Conservation (phyloP, 53 echinoderm and acorn worm genomes). For the Hippasteria phrygiana region DNA sequence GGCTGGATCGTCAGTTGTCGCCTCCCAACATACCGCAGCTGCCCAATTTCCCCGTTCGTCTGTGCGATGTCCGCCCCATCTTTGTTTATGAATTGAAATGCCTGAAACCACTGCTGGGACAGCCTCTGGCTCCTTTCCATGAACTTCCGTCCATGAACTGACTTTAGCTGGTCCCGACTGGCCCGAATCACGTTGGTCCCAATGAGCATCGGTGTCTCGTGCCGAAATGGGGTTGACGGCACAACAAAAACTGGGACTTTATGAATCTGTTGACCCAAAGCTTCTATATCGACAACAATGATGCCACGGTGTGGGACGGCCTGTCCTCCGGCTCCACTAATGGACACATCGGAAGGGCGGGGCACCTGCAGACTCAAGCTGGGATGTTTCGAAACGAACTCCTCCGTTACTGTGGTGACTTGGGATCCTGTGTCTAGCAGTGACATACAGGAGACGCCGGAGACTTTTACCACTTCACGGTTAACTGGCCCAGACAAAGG, state of each 20-base stretch:
- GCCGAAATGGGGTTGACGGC: not conserved
- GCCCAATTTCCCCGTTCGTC: not conserved
- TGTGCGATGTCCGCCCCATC: conserved; percentile 36
- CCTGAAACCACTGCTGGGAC: not conserved
- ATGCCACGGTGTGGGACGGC: conserved; percentile 24
- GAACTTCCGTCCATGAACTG: not conserved
- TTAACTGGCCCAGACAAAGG: conserved; percentile 8
- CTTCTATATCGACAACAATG: not conserved
- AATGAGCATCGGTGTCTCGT: not conserved
- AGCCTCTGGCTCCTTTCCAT: not conserved
- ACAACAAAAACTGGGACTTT: conserved; percentile 12
- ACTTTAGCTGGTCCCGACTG: not conserved
- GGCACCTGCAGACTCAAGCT: not conserved
- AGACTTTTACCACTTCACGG: not conserved
- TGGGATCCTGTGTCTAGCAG: conserved; percentile 64
- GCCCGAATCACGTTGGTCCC: conserved; percentile 44
- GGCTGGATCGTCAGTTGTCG: conserved; percentile 3
- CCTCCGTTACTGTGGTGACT: conserved; percentile 33
- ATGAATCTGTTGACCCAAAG: not conserved
- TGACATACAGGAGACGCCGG: conserved; percentile 12
- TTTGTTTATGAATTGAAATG: conserved; percentile 20
- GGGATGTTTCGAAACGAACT: not conserved
- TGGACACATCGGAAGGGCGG: conserved; percentile 28
- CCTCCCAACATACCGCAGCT: not conserved
- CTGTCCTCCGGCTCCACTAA: conserved; percentile 65